Evolutionary conservation across 2,888 invertebrate species (phyloP), one percentile per base, ranked within the genome.

Genomic region (Pelosia muscerda): DNA sequence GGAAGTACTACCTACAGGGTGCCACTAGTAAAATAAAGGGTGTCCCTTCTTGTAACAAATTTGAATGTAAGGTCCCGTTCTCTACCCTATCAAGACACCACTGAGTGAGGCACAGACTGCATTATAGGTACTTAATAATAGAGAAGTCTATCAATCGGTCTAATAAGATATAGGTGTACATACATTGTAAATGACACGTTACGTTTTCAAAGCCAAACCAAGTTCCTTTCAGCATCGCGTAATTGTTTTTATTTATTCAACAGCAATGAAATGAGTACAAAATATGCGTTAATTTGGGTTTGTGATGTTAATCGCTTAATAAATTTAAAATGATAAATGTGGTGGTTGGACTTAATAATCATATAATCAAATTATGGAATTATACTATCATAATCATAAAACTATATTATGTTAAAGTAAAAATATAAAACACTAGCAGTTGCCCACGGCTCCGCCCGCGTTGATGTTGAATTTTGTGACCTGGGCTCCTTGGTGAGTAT

Each of bases 211-310:
- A 34, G 34, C 34, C 11, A n/a, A n/a, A n/a, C n/a, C n/a, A n/a
- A n/a, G 23, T n/a, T 9, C 25, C 38, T 10, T 25, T 55, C 26
- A 71, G 49, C 60, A 49, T 64, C 58, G 66, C 62, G 74, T 67
- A 65, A 69, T 70, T 62, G 66, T 63, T 66, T 60, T 71, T 76
- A 73, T 73, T 70, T 42, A 67, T 59, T 65, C 56, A 53, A 54
- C 64, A 68, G 66, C 76, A 59, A 71, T 69, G 67, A 64, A 68
- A 68, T 76, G 68, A 38, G 54, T 22, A 55, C 23, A 22, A 61
- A 72, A 13, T 72, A 66, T 69, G 38, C 19, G 53, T 60, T 25
- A 22, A 69, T 67, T 62, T 69, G 70, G 42, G 59, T 42, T 60
- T 65, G 54, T 58, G 65, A 63, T 49, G 28, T 66, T 68, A 62